Percentiles rank a stretch among this genome's conserved stretches.
Evolutionary conservation across 2,797 vertebrate species (phyloP).

Genomic region (Gymnopithys bicolor): DNA sequence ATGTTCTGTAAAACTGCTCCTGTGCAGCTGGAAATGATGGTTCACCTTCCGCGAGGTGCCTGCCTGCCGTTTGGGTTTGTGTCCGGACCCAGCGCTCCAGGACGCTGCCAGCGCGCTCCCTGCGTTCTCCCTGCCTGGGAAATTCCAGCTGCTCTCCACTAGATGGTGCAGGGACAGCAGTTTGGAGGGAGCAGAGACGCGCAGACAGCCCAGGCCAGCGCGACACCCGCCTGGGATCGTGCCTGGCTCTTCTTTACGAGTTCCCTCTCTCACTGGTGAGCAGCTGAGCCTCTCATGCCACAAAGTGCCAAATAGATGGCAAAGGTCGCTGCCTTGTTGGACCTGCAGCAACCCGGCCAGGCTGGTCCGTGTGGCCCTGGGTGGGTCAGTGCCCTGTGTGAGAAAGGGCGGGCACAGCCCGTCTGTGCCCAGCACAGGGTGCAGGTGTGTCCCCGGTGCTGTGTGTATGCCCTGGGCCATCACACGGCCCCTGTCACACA

Average conservation of each 20-base stretch:
- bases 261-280: neutral
- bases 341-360: neutral
- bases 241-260: too few relatives aligned
- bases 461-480: neutral
- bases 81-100: neutral
- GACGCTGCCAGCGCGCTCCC: neutral
- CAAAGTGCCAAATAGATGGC: neutral
- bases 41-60: neutral
- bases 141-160: constrained; percentile 23
- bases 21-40: neutral
- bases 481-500: neutral
- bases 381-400: rapidly evolving
- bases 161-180: constrained; percentile 53
- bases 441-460: neutral
- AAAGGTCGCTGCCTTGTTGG: neutral
- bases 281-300: neutral
- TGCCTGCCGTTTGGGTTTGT: neutral
- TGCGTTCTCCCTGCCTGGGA: neutral
- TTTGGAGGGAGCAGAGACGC: neutral
- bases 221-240: neutral
- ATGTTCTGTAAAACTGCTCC: neutral
- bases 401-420: too few relatives aligned
- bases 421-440: too few relatives aligned
- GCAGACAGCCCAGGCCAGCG: neutral
- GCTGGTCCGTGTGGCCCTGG: neutral